Evolutionary conservation across 2,113 vertebrate species (phyloP), one percentile per base, ranked within the genome.

Genomic region (Axis porcinus): DNA sequence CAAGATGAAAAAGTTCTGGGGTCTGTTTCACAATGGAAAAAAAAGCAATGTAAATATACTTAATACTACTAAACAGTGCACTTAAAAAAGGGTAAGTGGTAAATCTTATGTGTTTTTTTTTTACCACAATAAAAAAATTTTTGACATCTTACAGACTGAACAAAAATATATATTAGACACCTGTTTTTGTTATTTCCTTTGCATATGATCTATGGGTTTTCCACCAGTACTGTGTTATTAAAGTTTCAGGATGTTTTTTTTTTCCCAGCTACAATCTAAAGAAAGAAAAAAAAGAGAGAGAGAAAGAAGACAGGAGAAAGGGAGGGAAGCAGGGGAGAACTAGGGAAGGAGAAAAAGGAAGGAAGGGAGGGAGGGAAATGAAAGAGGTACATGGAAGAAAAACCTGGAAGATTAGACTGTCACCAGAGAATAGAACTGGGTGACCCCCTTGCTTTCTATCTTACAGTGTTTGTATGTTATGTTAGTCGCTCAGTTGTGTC

Each of bases 171-270:
- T 78, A 82, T 40, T 50, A 64, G 86, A 62, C 28, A 60, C 9
- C 12, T 30, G 21, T 19, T 87, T 78, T 91, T 50, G 70, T 74
- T 67, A 91, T 83, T 74, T 97, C 36, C 57, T 79, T 96, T 74
- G 21, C 50, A 76, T 87, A 47, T 57, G 23, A 76, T 33, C 43
- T 86, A 23, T 28, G 21, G 11, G 52, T 94, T 95, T 96, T 52
- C 25, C 52, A 89, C 52, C 40, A 74, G 78, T 54, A 11, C 16
- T 70, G 45, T 10, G 45, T 88, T 91, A 93, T 23, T 91, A 43
- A 70, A 79, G 21, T 87, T 82, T 84, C 30, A 4, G 86, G 57
- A n/a, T 28, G 36, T 90, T 89, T 81, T 89, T 79, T 81, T 86
- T 58, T 25, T 6, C 40, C 50, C 25, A 76, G 58, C 5, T 70